phyloP scores from a whole-genome alignment of 2,888 invertebrate genomes.

The Cephus sareptanus region DNA sequence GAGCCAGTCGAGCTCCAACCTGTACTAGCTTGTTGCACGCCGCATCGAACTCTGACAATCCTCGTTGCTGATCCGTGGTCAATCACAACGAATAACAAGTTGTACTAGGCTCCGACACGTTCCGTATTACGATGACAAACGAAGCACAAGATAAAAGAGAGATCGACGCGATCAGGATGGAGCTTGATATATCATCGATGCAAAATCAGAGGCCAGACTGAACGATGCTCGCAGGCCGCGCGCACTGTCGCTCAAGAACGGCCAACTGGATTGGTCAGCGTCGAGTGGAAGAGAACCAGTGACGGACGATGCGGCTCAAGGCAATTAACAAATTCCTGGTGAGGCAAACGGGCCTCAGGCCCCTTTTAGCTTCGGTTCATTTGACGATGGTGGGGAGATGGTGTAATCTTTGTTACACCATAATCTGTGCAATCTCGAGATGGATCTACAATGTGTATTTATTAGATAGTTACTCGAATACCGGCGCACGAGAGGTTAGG shows the following conservation, averaged over 20 bases:
- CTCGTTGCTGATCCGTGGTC: background rate
- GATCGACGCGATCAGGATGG: background rate
- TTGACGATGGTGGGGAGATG: background rate
- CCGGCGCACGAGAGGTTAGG: background rate
- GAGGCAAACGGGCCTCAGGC: background rate
- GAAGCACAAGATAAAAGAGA: background rate
- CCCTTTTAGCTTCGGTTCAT: background rate
- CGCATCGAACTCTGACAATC: background rate
- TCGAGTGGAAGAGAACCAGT: background rate
- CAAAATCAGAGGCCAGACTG: background rate
- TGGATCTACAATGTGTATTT: background rate
- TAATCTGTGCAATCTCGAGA: background rate
- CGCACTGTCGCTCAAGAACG: background rate
- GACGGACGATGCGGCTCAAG: background rate
- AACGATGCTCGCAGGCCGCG: background rate
- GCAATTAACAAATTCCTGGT: background rate
- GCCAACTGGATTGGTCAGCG: conserved; percentile 1
- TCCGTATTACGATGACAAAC: background rate
- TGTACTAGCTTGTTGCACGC: background rate
- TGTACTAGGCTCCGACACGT: background rate
- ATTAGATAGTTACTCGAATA: background rate
- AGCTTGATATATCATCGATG: background rate
- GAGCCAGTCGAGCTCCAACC: background rate
- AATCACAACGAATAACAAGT: background rate
- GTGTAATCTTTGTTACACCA: background rate